phyloP scores from a whole-genome alignment of 2,888 invertebrate genomes.

The Schizaphis graminum region DNA sequence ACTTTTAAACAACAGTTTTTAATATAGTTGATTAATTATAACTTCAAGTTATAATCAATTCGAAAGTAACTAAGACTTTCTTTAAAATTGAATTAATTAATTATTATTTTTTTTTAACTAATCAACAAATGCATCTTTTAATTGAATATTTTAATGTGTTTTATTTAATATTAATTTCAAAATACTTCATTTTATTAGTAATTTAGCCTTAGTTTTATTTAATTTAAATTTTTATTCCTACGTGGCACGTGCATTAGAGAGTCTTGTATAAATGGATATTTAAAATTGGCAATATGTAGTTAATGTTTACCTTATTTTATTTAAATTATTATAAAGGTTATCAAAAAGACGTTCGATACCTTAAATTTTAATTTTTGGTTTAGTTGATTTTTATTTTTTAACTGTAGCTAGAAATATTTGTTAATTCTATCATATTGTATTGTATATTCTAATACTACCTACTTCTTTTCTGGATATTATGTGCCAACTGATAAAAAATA shows the following conservation, averaged over 20 bases:
- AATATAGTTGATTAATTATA: neutral
- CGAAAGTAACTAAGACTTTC: neutral
- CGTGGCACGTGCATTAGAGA: neutral
- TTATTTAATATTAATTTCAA: neutral
- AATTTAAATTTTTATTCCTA: neutral
- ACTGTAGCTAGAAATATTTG: neutral
- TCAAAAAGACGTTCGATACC: no score
- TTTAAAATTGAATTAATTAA: neutral
- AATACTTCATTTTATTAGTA: neutral
- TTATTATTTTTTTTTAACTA: neutral
- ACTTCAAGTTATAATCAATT: neutral
- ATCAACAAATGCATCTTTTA: neutral
- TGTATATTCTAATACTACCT: no score
- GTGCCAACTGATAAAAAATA: neutral
- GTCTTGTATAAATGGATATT: neutral
- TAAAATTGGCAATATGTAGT: neutral
- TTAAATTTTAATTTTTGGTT: neutral
- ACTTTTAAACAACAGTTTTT: neutral
- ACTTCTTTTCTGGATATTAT: neutral
- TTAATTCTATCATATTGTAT: neutral
- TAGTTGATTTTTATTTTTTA: neutral
- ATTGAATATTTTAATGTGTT: neutral
- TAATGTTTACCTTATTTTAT: neutral
- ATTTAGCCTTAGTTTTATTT: neutral
- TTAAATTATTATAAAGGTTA: neutral